Conservation (phyloP, 2,797 vertebrate species). For the Pogoniulus pusillus region DNA sequence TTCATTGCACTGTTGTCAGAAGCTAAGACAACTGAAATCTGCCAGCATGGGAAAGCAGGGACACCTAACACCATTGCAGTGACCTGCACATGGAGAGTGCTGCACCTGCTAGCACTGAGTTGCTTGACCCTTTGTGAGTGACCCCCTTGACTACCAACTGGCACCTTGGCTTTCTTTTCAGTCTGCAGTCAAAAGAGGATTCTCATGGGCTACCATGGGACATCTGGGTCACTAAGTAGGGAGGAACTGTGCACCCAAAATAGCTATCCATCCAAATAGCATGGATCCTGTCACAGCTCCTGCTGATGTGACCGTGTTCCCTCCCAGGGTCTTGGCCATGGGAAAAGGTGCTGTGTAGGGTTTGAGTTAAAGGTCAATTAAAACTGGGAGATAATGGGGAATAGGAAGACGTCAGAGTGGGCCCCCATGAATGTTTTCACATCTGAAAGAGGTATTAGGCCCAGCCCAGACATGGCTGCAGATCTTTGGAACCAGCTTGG, state of each 20-base stretch:
- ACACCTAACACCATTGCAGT: neutral
- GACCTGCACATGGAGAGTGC: neutral
- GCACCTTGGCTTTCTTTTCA: neutral
- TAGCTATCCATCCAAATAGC: neutral
- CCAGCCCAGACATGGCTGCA: neutral
- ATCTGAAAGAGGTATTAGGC: neutral
- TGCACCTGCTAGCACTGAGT: neutral
- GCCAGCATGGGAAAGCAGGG: neutral
- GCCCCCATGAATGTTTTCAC: neutral
- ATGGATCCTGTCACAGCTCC: neutral
- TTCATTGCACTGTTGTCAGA: slow-evolving; percentile 43
- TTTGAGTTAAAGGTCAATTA: neutral
- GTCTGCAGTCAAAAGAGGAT: neutral
- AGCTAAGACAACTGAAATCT: slow-evolving; percentile 48
- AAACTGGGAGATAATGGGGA: neutral
- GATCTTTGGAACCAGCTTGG: neutral
- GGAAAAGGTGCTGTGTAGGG: neutral
- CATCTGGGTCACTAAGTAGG: neutral
- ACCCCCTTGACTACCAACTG: neutral
- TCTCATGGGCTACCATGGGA: neutral
- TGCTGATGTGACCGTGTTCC: neutral
- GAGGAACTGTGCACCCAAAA: neutral
- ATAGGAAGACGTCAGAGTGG: neutral
- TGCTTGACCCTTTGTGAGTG: neutral
- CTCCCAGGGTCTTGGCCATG: neutral